Evolutionary conservation across 64 coral and sea anemone species (phyloP).

Genomic region (Exaiptasia diaphana): DNA sequence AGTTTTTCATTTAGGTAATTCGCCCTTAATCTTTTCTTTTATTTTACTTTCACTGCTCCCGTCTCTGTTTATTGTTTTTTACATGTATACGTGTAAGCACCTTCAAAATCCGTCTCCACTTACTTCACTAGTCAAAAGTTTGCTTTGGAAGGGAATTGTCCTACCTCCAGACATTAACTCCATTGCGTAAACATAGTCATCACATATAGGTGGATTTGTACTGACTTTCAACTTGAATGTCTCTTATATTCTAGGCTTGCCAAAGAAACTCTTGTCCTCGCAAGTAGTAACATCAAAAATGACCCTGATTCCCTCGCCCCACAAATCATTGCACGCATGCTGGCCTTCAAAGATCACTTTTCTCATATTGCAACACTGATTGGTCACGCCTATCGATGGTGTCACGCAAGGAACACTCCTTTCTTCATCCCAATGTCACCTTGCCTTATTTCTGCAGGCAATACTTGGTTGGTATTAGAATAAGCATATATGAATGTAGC

Average conservation of each 20-base stretch:
- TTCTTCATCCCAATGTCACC: slow-evolving; percentile 61
- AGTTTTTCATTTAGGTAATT: neutral
- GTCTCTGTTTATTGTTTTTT: too few relatives aligned
- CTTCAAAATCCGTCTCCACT: too few relatives aligned
- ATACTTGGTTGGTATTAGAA: neutral
- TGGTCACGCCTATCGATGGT: slow-evolving; percentile 68
- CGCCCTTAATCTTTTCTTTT: neutral
- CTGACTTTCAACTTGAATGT: too few relatives aligned
- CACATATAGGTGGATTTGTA: too few relatives aligned
- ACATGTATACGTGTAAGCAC: too few relatives aligned
- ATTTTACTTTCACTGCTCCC: too few relatives aligned
- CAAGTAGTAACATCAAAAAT: slow-evolving; percentile 76
- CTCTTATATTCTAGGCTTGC: slow-evolving; percentile 28
- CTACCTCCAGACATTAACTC: too few relatives aligned
- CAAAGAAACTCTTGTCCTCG: slow-evolving; percentile 66
- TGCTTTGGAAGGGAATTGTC: too few relatives aligned
- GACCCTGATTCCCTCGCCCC: slow-evolving; percentile 61
- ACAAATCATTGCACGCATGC: slow-evolving; percentile 62
- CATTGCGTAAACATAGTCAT: too few relatives aligned
- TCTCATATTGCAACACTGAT: slow-evolving; percentile 49
- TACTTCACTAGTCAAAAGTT: too few relatives aligned
- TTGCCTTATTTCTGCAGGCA: slow-evolving; percentile 72
- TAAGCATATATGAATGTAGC: too few relatives aligned
- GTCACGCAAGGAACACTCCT: slow-evolving; percentile 35
- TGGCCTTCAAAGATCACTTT: slow-evolving; percentile 62